Percentiles rank a stretch among this genome's conserved stretches.
These are phyloP conservation scores for Ramazzottius varieornatus DNA, from an alignment of 2,888 invertebrate genomes.

Conservation along the genomic window DNA sequence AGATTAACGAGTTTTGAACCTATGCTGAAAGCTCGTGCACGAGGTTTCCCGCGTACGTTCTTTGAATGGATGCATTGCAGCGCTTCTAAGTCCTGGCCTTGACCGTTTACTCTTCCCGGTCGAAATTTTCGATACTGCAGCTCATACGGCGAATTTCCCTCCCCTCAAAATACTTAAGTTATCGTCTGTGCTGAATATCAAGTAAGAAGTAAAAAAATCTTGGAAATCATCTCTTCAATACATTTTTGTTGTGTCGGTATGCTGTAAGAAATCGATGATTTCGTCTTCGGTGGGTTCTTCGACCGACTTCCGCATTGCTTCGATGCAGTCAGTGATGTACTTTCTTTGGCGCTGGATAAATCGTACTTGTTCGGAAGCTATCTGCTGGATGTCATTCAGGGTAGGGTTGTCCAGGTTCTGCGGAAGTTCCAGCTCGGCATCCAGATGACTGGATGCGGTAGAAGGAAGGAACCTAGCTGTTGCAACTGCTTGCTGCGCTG, in stretches of 20 bases:
- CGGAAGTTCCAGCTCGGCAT: not conserved
- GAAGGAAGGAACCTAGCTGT: not conserved
- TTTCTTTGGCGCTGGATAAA: not conserved
- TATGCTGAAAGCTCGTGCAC: not conserved
- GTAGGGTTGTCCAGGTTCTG: not conserved
- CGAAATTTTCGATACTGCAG: too few relatives aligned
- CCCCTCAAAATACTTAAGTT: too few relatives aligned
- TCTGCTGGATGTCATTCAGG: not conserved
- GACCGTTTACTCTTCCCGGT: too few relatives aligned
- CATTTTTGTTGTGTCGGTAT: too few relatives aligned
- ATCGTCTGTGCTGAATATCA: too few relatives aligned
- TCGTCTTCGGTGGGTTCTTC: not conserved
- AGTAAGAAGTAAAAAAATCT: too few relatives aligned
- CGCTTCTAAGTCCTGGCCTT: not conserved
- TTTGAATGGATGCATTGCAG: not conserved
- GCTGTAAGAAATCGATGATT: not conserved
- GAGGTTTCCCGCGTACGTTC: not conserved
- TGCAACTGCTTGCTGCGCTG: not conserved
- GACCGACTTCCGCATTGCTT: not conserved
- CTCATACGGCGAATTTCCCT: too few relatives aligned
- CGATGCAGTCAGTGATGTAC: not conserved
- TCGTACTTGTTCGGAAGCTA: not conserved
- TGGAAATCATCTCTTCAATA: too few relatives aligned
- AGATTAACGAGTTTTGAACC: not conserved
- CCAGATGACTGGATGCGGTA: not conserved